Conservation (phyloP, 2,113 vertebrate species). For the Suncus etruscus region DNA sequence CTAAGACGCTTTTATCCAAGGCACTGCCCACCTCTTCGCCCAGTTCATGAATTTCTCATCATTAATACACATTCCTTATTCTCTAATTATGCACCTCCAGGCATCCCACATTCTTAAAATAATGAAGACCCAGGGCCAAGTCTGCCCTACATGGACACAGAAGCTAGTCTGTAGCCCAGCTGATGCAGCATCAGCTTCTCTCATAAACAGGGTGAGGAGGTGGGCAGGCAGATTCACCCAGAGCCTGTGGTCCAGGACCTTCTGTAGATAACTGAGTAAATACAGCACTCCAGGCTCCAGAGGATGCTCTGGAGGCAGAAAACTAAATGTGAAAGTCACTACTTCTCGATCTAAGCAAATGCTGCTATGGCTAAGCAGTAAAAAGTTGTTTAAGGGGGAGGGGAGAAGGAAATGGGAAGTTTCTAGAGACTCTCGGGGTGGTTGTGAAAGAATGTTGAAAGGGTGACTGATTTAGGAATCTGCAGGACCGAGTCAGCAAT, state of each 20-base stretch:
- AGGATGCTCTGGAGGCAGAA: neutral
- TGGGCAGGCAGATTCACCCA: no score
- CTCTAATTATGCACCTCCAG: conserved; percentile 78
- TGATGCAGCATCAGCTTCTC: no score
- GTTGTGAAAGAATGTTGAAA: neutral
- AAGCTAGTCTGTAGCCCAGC: neutral
- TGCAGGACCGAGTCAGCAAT: neutral
- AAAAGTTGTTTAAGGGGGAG: neutral
- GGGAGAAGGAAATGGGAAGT: neutral
- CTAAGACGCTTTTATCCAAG: conserved; percentile 71
- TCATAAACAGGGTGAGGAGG: no score
- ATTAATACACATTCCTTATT: conserved; percentile 78
- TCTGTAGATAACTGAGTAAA: conserved; percentile 50
- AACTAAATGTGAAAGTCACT: conserved; percentile 5
- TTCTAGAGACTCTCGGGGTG: accelerated
- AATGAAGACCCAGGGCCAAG: neutral
- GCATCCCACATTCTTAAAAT: conserved; percentile 62
- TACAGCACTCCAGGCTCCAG: neutral
- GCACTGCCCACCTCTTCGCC: conserved; percentile 63
- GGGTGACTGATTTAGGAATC: neutral
- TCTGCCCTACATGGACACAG: neutral
- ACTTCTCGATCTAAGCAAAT: neutral
- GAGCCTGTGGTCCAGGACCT: neutral
- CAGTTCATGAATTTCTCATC: conserved; percentile 79
- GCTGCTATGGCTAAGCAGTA: neutral